Percentiles rank a stretch among this genome's conserved stretches.
Evolutionary conservation across 2,113 vertebrate species (phyloP).

Genomic region (Stigmatopora argus): DNA sequence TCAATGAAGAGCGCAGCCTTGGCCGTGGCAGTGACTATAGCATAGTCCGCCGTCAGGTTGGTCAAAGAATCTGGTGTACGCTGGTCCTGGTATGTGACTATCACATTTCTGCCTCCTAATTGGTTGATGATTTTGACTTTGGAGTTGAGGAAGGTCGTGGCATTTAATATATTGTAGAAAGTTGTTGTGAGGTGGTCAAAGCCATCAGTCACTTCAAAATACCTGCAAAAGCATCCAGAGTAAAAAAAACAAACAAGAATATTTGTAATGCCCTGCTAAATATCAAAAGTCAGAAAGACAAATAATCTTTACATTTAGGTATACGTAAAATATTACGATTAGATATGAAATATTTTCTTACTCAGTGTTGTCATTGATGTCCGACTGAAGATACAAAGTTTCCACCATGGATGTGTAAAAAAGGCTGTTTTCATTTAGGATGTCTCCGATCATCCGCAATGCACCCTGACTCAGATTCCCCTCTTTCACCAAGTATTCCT

Average conservation of each 20-base stretch:
- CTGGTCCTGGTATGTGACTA: slow-evolving; percentile 55
- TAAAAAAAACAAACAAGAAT: background rate
- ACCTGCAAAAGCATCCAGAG: slow-evolving; percentile 53
- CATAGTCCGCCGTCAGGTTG: slow-evolving; percentile 60
- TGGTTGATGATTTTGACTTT: slow-evolving; percentile 64
- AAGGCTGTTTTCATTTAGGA: slow-evolving; percentile 73
- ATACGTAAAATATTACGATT: too few relatives aligned
- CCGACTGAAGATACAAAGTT: slow-evolving; percentile 66
- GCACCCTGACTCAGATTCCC: slow-evolving; percentile 68
- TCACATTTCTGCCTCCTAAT: slow-evolving; percentile 46
- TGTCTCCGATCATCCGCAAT: slow-evolving; percentile 72
- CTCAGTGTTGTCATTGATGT: slow-evolving; percentile 64
- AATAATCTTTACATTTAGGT: too few relatives aligned
- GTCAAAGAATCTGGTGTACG: slow-evolving; percentile 17
- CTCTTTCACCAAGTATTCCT: slow-evolving; percentile 74
- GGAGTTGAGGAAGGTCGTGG: slow-evolving; percentile 62
- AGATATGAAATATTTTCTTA: slow-evolving; percentile 39
- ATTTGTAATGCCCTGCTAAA: background rate
- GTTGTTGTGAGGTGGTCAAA: slow-evolving; percentile 59
- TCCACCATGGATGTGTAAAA: slow-evolving; percentile 68
- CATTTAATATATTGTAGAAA: slow-evolving; percentile 56
- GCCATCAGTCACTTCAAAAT: slow-evolving; percentile 67
- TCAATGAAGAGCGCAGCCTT: slow-evolving; percentile 73
- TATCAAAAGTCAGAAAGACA: background rate
- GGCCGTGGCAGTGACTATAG: slow-evolving; percentile 69